A percentile compares a stretch with the other conserved stretches of the same genome.
Evolutionary conservation across 1,140 invertebrate genomes (phyloP).

Genomic region (Acromyrmex echinatior): DNA sequence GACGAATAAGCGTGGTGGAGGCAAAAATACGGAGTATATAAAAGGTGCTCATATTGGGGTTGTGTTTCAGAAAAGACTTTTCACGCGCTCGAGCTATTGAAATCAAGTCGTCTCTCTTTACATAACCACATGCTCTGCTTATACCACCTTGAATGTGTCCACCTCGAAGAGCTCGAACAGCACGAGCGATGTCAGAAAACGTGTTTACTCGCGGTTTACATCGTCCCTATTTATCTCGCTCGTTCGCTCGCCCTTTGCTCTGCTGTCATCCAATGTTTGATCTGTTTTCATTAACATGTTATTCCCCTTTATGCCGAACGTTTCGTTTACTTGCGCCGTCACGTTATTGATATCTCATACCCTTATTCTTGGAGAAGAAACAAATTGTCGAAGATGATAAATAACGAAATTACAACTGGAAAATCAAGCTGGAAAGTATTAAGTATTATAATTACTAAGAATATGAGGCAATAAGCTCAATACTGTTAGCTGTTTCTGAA

Average conservation of each 20-base stretch:
- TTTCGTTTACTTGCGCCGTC: background rate
- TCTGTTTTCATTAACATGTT: conserved; percentile 41
- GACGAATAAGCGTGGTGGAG: conserved; percentile 19
- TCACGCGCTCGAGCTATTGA: conserved; percentile 23
- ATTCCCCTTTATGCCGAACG: conserved; percentile 27
- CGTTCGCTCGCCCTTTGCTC: background rate
- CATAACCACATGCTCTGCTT: background rate
- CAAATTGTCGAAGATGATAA: background rate
- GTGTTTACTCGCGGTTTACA: conserved; percentile 48
- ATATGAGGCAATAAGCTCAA: background rate
- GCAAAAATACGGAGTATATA: conserved; percentile 36
- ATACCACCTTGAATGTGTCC: background rate
- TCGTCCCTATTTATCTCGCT: background rate
- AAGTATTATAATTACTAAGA: background rate
- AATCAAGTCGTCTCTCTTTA: conserved; percentile 10
- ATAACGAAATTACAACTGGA: background rate
- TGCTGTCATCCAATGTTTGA: conserved; percentile 31
- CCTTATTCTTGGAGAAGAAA: background rate
- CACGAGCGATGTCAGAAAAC: conserved; percentile 18
- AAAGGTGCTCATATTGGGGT: conserved; percentile 9
- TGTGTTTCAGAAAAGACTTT: conserved; percentile 32
- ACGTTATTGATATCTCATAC: conserved; percentile 11
- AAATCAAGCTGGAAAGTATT: background rate
- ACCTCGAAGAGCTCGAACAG: conserved; percentile 10
- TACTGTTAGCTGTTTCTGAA: background rate